These are phyloP conservation scores for Eupsilia transversa DNA, from an alignment of 2,888 invertebrate species.

Conservation along the genomic window DNA sequence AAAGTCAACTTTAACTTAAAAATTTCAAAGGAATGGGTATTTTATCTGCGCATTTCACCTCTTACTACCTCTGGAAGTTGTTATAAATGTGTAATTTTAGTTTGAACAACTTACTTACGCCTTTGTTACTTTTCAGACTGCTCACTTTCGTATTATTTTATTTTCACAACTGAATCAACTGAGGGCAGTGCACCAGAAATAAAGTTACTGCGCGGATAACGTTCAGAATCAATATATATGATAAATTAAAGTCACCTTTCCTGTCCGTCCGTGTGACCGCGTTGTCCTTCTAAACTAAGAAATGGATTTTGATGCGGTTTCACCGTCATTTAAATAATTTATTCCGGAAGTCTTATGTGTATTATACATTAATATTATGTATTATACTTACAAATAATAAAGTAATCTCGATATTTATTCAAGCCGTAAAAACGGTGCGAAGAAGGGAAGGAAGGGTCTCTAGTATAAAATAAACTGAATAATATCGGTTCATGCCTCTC, in stretches of 20 bases:
- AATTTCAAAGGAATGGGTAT: not conserved
- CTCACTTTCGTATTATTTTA: not conserved
- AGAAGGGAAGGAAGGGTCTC: not conserved
- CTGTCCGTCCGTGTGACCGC: too few relatives aligned
- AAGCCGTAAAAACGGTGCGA: not conserved
- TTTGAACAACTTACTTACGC: conserved; percentile 3
- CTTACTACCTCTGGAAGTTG: not conserved
- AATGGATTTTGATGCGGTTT: not conserved
- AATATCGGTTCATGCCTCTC: not conserved
- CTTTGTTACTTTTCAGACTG: not conserved
- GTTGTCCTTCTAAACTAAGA: too few relatives aligned
- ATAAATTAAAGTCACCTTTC: not conserved
- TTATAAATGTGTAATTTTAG: not conserved
- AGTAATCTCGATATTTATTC: not conserved
- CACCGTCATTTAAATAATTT: not conserved
- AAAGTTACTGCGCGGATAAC: not conserved
- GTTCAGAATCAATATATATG: not conserved
- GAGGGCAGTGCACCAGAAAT: not conserved
- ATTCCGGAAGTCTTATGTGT: too few relatives aligned
- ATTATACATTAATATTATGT: too few relatives aligned
- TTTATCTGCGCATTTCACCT: not conserved
- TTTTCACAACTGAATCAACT: not conserved
- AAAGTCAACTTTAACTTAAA: not conserved
- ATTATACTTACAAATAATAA: too few relatives aligned
- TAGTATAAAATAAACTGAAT: not conserved